A percentile compares a stretch with the other conserved stretches of the same genome.
Conservation (phyloP, 2,797 vertebrate genomes). For the Tachyglossus aculeatus region DNA sequence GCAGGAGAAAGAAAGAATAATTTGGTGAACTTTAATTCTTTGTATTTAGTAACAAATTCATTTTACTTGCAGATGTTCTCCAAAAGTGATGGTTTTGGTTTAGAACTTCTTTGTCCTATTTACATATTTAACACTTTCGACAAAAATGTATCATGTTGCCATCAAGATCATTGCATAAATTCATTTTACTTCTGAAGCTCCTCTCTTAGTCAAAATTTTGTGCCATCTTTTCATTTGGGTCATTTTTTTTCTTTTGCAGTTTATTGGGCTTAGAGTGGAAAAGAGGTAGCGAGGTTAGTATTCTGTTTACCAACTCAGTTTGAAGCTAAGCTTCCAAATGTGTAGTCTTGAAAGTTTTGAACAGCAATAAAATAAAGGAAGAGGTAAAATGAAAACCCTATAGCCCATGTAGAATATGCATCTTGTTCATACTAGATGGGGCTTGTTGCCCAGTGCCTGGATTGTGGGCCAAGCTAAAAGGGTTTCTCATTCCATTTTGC, state of each 20-base stretch:
- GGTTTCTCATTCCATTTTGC: no score
- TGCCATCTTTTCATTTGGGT: background rate
- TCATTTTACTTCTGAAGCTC: background rate
- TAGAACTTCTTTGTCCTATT: no score
- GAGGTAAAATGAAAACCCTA: background rate
- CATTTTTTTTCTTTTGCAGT: no score
- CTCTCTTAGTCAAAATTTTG: background rate
- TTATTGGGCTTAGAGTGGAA: background rate
- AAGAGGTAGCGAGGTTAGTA: background rate
- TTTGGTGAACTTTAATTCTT: slow-evolving; percentile 17
- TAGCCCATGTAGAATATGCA: no score
- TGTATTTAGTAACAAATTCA: slow-evolving; percentile 7
- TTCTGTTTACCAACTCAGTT: background rate
- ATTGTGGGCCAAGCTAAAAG: no score
- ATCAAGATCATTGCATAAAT: background rate
- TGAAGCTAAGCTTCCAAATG: no score
- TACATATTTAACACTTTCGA: no score
- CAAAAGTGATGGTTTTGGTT: background rate
- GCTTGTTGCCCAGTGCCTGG: no score
- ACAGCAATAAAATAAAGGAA: background rate
- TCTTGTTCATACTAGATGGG: no score
- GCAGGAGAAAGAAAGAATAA: slow-evolving; percentile 16
- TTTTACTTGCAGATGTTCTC: slow-evolving; percentile 23
- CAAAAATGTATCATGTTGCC: background rate
- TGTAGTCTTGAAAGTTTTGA: no score